These are phyloP conservation scores for Lerema accius DNA, from an alignment of 1,140 invertebrate genomes.

Conservation along the genomic window DNA sequence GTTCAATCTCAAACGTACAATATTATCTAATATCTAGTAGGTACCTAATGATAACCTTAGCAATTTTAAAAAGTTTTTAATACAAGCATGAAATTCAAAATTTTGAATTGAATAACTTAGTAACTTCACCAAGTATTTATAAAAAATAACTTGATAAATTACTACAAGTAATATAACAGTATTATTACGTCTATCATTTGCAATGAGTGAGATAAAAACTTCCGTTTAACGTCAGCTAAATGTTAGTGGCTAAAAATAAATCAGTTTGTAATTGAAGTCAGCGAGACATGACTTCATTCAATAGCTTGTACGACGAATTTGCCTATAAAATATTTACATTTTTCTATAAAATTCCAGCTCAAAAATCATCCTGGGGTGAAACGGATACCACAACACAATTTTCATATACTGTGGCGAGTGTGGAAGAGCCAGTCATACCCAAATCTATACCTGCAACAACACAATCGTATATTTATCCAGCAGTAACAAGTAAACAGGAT, in stretches of 20 bases:
- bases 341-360: conserved; percentile 69
- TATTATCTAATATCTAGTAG: no score
- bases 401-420: conserved; percentile 62
- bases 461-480: conserved; percentile 60
- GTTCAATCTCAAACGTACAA: no score
- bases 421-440: conserved; percentile 56
- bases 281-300: conserved; percentile 50
- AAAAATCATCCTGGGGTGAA: conserved; percentile 73
- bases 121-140: no score
- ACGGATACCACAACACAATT: conserved; percentile 63
- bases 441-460: conserved; percentile 65
- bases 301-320: conserved; percentile 51
- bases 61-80: no score
- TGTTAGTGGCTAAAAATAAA: conserved; percentile 29
- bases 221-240: conserved; percentile 50
- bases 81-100: no score
- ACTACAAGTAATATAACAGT: not conserved
- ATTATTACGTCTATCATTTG: no score
- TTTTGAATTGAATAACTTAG: no score
- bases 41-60: no score
- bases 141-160: not conserved
- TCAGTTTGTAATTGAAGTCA: conserved; percentile 46
- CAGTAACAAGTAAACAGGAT: conserved; percentile 67
- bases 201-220: conserved; percentile 60
- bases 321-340: conserved; percentile 53